A percentile compares a stretch with the other conserved stretches of the same genome.
Evolutionary conservation across 2,113 vertebrate genomes (phyloP).

Genomic region (Budorcas taxicolor): DNA sequence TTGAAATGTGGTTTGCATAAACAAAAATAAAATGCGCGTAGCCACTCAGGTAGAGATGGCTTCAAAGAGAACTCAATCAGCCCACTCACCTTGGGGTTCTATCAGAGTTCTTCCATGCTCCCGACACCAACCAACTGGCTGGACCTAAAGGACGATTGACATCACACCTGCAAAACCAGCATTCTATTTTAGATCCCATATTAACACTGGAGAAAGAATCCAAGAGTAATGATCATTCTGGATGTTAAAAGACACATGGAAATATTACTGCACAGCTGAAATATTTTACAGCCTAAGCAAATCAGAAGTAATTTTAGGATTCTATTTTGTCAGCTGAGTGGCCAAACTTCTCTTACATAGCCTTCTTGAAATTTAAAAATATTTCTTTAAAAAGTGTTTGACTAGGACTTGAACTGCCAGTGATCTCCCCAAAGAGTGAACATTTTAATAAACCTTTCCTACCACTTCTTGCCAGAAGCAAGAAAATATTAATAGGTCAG

Average conservation of each 20-base stretch:
- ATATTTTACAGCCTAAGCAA: neutral
- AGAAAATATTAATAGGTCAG: neutral
- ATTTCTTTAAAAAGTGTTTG: neutral
- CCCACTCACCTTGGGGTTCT: conserved; percentile 59
- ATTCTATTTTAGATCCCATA: neutral
- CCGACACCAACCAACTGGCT: conserved; percentile 62
- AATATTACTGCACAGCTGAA: neutral
- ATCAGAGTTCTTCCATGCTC: conserved; percentile 67
- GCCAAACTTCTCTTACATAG: neutral
- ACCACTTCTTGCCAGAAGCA: neutral
- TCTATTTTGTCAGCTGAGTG: neutral
- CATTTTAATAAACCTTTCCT: neutral
- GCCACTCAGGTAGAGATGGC: neutral
- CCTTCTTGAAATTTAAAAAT: neutral
- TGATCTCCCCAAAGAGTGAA: neutral
- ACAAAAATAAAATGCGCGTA: neutral
- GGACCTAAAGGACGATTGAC: conserved; percentile 64
- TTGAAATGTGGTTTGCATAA: neutral
- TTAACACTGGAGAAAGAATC: neutral
- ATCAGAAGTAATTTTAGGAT: neutral
- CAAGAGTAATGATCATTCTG: neutral
- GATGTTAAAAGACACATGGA: neutral
- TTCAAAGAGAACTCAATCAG: neutral
- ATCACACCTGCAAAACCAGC: conserved; percentile 68
- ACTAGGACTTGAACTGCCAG: neutral